Evolutionary conservation across 2,113 vertebrate genomes (phyloP), one percentile per base, ranked within the genome.

Genomic region (Silurus meridionalis): DNA sequence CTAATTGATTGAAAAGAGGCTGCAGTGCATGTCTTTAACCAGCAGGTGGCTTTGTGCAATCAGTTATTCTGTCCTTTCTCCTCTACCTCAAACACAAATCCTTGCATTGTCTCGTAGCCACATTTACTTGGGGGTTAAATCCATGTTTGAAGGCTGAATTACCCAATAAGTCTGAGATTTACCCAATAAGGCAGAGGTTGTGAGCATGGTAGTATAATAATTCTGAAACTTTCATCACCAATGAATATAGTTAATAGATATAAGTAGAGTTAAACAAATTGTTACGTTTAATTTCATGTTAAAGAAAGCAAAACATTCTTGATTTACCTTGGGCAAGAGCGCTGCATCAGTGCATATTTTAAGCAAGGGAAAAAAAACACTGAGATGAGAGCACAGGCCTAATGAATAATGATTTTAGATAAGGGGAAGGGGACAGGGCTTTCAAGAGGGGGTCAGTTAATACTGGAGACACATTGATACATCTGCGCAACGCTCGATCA

Each of bases 1-100:
- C 48, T 72, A 58, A 2, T 6, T 37, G 37, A 74, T 4, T 52
- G 19, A 74, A 5, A 5, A 2, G 72, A n/a, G 48, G 14, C 72
- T 89, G 88, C 83, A 87, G 61, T 82, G 52, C 4, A 25, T 23
- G 19, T 14, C 3, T 85, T 14, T 85, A 61, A 25, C 88, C 88
- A 87, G 83, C 83, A 89, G 88, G 57, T 78, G 88, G 84, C 72
- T 52, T 75, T 82, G 3, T 57, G 7, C 64, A 74, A 48, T 60
- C 74, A n/a, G 23, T 55, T n/a, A 17, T 28, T 21, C 63, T 48
- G n/a, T 14, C 11, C n/a, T 46, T 66, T 46, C 14, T 61, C 9
- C 8, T 85, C 19, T 23, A 2, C 52, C 4, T n/a, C 57, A 63
- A 48, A 0, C 3, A 5, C 19, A 2, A 69, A 37, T n/a, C 55